These are phyloP conservation scores for Cavia porcellus DNA, from an alignment of 2,113 vertebrate genomes.

Conservation along the genomic window DNA sequence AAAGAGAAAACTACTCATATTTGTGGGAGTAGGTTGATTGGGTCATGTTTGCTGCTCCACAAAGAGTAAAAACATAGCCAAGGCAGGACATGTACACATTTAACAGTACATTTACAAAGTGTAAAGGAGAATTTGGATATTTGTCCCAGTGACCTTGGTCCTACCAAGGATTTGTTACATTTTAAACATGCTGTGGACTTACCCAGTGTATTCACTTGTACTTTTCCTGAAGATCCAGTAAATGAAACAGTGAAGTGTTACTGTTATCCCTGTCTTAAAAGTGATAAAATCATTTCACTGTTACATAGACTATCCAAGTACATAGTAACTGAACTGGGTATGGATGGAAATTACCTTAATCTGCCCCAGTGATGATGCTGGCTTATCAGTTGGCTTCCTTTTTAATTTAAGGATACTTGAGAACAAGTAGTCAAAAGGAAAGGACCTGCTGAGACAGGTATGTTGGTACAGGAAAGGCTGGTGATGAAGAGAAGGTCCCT, in stretches of 20 bases:
- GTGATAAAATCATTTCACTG: constrained; percentile 1
- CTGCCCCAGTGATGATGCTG: neutral
- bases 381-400: neutral
- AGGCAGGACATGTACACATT: neutral
- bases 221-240: neutral
- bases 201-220: neutral
- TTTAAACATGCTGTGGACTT: neutral
- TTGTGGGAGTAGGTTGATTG: neutral
- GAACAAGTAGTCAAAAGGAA: neutral
- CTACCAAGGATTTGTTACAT: neutral
- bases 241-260: neutral
- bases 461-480: neutral
- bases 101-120: neutral
- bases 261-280: neutral
- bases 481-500: neutral
- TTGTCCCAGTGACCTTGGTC: neutral
- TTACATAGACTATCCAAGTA: neutral
- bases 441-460: neutral
- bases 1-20: neutral
- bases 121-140: neutral
- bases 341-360: neutral
- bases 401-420: constrained; percentile 5
- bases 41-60: neutral
- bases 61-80: neutral
- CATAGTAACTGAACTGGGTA: neutral